Base-by-base conservation (phyloP, 2,888 invertebrate species). In the Pseudococcus longispinus region DNA sequence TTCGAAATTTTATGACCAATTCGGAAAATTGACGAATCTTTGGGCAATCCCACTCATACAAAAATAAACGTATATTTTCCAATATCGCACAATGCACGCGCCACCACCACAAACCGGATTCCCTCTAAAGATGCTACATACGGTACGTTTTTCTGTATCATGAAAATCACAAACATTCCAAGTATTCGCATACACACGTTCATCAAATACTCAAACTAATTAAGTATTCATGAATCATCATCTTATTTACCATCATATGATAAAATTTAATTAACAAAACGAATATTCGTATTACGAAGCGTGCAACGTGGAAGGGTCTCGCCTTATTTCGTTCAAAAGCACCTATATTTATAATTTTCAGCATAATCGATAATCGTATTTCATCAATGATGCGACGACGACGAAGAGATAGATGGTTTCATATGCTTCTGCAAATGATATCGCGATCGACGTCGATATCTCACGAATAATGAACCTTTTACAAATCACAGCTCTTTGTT, bases 221-320 rank as follows among this genome's bases (percentile, higher is more conserved):
- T 29, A 70, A 18, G 70, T 15, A 70, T 70, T 70, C 29, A 29
- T 29, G 29, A 70, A 70, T 70, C 70, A 29, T 29, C 70, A 29
- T 60, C 60, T 23, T 60, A 60, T 70, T 70, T 70, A 70, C 60
- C 60, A 65, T 11, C 65, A 29, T 70, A 70, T 70, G 29, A 70
- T 29, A 18, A 70, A 29, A 70, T 70, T 70, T 70, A 70, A 70
- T 70, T 70, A 70, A 70, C 26, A 29, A 70, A 70, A 29, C n/a
- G 70, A 70, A 70, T 70, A 29, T 60, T 60, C 26, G n/a, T 51
- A 51, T 23, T 60, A 60, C 20, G 20, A 60, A 55, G 4, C 23
- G 60, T 2, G 60, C 23, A 60, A 60, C 60, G 23, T 60, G 60
- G 60, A 70, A 18, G 18, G 2, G 18, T 70, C 23, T 23, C 18